Evolutionary conservation across 2,888 invertebrate species (phyloP).

Genomic region (Gandaritis pyraliata): DNA sequence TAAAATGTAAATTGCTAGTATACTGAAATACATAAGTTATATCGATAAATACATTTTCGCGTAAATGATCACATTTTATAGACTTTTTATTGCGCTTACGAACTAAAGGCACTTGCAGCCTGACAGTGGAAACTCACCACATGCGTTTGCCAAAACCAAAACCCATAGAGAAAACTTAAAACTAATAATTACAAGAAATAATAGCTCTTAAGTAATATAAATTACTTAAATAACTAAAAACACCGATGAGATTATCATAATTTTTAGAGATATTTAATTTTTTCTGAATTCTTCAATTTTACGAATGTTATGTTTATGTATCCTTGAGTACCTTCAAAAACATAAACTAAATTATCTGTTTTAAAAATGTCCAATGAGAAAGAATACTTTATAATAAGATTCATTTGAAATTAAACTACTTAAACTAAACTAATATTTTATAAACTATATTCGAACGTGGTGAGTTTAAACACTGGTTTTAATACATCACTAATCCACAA

Average conservation of each 20-base stretch:
- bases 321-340: no score
- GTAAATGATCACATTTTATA: constrained; percentile 78
- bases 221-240: background rate
- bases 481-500: constrained; percentile 46
- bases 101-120: constrained; percentile 66
- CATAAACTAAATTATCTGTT: no score
- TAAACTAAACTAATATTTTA: constrained; percentile 38
- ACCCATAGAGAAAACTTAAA: constrained; percentile 49
- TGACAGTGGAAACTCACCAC: constrained; percentile 80
- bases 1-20: constrained; percentile 70
- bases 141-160: constrained; percentile 75
- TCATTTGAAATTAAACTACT: constrained; percentile 18
- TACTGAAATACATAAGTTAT: constrained; percentile 52
- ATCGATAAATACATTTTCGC: constrained; percentile 70
- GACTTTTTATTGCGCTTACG: constrained; percentile 70
- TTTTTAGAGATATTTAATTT: background rate
- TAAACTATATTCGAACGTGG: constrained; percentile 69
- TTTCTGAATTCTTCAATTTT: no score
- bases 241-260: background rate
- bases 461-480: constrained; percentile 72
- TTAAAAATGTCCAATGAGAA: no score
- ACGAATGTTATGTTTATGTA: no score
- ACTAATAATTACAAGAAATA: constrained; percentile 37
- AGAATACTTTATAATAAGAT: background rate
- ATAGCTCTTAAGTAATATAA: background rate